Evolutionary conservation across 2,888 invertebrate species (phyloP), one percentile per base, ranked within the genome.

Genomic region (Pheosia gnoma): DNA sequence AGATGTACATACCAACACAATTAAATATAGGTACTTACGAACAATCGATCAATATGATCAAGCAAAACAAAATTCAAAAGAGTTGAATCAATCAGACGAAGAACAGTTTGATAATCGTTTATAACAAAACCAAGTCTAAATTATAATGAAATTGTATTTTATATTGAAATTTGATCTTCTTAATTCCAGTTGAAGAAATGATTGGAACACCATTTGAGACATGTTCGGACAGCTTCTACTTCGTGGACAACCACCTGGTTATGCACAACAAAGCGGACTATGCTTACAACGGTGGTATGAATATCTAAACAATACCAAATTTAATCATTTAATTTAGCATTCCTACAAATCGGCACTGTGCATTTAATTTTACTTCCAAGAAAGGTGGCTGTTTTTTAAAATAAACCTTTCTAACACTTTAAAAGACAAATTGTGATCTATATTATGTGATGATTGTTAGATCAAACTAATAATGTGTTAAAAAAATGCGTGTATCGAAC

Each of bases 181-280:
- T 39, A 39, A 4, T 95, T 96, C 68, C 94, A 98, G 99, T 98
- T 83, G 96, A 97, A 72, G 99, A 99, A 91, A 99, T 99, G 99
- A 98, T 99, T 79, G 95, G 96, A 47, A 95, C 96, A 82, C 99
- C 99, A 25, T 99, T 98, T 88, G 99, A 99, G 91, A 99, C 99
- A 9, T 96, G 98, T 75, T 99, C 99, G 0, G 99, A 99, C 93
- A 99, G 99, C 83, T 99, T 99, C 94, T 99, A 99, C 92, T 99
- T 99, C 90, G 99, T 99, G 66, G 99, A 99, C 89, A 98, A 99
- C 88, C 95, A 95, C 81, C 95, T 99, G 64, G 98, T 99, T 70
- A 99, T 99, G 99, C 99, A 99, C 94, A 99, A 99, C 93, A 99
- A 99, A 94, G 99, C 99, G 51, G 99, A 99, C 89, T 99, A 99